Base-by-base conservation (phyloP, 2,113 vertebrate species). In the Hemiprocne comata region DNA sequence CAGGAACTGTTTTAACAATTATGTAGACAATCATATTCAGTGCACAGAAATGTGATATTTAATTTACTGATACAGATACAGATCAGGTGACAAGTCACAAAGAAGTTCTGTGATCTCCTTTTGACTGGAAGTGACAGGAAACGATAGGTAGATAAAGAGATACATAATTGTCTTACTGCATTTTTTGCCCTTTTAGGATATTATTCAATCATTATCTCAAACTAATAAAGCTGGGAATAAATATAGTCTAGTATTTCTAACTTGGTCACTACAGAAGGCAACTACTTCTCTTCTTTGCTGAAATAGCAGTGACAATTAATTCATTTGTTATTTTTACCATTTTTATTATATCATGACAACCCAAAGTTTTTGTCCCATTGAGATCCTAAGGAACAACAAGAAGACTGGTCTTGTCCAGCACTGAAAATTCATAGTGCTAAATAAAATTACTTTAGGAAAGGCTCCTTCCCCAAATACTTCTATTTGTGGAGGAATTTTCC, bases 401-500 rank as follows among this genome's bases (percentile, higher is more conserved):
- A 74, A 78, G 69, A 81, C 11, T 34, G 19, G 67, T 88, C 50
- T 51, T 61, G 18, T 80, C 23, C 12, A 66, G 10, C 12, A 17
- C 9, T 75, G 33, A 75, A 31, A 57, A 90, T 70, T 54, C 46
- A 40, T 76, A 90, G 16, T 65, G 36, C 8, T 19, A 81, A 79
- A n/a, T 36, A 75, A 92, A 84, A 80, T 31, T 0, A 48, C 33
- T 64, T 38, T 50, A 58, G 64, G 58, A 90, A 91, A 95, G 77
- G 13, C 24, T 62, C 58, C 51, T 70, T 89, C 25, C 36, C 23
- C 71, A 73, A 16, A 89, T 87, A 73, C 36, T 91, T 91, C 31
- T 78, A 33, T 14, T 95, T 10, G 23, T 82, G 25, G 46, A 94
- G n/a, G n/a, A 85, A 89, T 85, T 95, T 95, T 89, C 84, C 67